Evolutionary conservation across 2,113 vertebrate species (phyloP), one percentile per base, ranked within the genome.

Genomic region (Accipiter cooperii): DNA sequence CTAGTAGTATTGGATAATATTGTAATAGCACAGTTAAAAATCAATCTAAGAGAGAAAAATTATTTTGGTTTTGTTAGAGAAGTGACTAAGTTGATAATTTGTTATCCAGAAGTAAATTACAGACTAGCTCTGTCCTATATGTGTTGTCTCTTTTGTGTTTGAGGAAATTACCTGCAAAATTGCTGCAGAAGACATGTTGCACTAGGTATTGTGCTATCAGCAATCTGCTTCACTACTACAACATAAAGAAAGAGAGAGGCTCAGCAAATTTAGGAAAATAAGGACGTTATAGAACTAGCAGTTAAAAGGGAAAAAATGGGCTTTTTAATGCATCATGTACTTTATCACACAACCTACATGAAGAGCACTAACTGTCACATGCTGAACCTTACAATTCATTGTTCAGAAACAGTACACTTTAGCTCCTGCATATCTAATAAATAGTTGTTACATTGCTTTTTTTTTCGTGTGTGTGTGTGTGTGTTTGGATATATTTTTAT

Each of bases 41-140:
- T 96, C 95, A 97, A 90, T 95, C 87, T 95, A 46, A 96, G 80
- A 96, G 69, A 87, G n/a, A 28, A 73, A 86, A 95, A 95, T 93
- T 96, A 96, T 94, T 97, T 97, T 96, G 36, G 69, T 97, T 98
- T 96, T 96, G 74, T 92, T 97, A 70, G 64, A 96, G 92, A 92
- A 84, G 34, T 93, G 28, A 90, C 60, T 90, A 94, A 97, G 96
- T 68, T 96, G 75, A 80, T 97, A 92, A 96, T 97, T 64, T 92
- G 88, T 93, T 89, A 95, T 13, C 34, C 94, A 91, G 47, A 60
- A 91, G 83, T 95, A 93, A 97, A 92, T 96, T 97, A 85, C 77
- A 89, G 84, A 64, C 66, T 94, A 87, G 51, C 15, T 89, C 54
- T 61, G 40, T 38, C 90, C 76, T 87, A 24, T 89, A 64, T 3